Percentiles rank a stretch among this genome's conserved stretches.
Conservation (phyloP, 1,140 invertebrate genomes). For the Eumeta japonica region DNA sequence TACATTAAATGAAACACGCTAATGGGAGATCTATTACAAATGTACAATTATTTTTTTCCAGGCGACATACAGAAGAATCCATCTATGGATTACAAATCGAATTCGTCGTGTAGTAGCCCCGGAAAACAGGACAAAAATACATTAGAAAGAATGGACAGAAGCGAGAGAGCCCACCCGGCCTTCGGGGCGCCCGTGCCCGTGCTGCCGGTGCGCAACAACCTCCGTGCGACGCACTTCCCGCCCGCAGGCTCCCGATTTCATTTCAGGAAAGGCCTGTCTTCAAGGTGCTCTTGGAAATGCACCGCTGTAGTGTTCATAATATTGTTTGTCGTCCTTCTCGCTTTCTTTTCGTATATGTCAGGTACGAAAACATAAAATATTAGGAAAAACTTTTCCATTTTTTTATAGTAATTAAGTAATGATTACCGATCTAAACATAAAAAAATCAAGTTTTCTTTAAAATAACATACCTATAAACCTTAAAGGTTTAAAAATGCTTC, state of each 20-base stretch:
- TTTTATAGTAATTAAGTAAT: too few relatives aligned
- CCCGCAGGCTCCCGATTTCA: slow-evolving; percentile 71
- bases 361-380: too few relatives aligned
- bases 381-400: too few relatives aligned
- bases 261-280: slow-evolving; percentile 83
- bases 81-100: slow-evolving; percentile 84
- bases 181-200: slow-evolving; percentile 70
- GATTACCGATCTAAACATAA: too few relatives aligned
- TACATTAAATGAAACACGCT: too few relatives aligned
- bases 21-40: too few relatives aligned
- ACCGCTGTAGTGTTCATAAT: slow-evolving; percentile 83
- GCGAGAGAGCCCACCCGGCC: slow-evolving; percentile 52
- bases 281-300: slow-evolving; percentile 87
- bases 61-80: slow-evolving; percentile 84
- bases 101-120: slow-evolving; percentile 79
- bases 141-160: slow-evolving; percentile 48
- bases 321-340: slow-evolving; percentile 74
- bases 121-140: slow-evolving; percentile 59
- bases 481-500: too few relatives aligned
- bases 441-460: too few relatives aligned
- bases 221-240: slow-evolving; percentile 66
- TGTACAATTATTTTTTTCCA: slow-evolving; percentile 34
- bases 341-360: slow-evolving; percentile 83
- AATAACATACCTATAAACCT: too few relatives aligned
- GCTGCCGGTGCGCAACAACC: slow-evolving; percentile 71